These are phyloP conservation scores for Nycteola revayana DNA, from an alignment of 2,888 invertebrate genomes.

Conservation along the genomic window DNA sequence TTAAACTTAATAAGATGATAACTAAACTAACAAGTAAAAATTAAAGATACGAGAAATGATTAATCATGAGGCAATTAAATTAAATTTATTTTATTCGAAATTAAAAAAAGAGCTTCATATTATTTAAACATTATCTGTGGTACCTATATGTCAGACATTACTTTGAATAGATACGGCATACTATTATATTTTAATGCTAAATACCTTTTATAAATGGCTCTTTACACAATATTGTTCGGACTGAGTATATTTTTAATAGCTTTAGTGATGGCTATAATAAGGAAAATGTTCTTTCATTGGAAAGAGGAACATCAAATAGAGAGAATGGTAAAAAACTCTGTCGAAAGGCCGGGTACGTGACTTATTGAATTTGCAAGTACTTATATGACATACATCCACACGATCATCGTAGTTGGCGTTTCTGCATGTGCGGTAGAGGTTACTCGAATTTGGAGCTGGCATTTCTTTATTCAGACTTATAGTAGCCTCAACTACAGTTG, in stretches of 20 bases:
- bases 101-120: too few relatives aligned
- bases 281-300: slow-evolving; percentile 73
- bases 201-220: slow-evolving; percentile 50
- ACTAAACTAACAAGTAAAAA: too few relatives aligned
- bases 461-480: too few relatives aligned
- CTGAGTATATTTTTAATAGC: slow-evolving; percentile 74
- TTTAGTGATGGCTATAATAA: slow-evolving; percentile 66
- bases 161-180: too few relatives aligned
- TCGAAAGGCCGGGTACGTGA: slow-evolving; percentile 58
- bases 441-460: too few relatives aligned
- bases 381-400: not conserved
- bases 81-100: too few relatives aligned
- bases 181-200: slow-evolving; percentile 8
- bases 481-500: too few relatives aligned
- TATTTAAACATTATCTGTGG: too few relatives aligned
- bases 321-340: slow-evolving; percentile 36
- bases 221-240: slow-evolving; percentile 71
- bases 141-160: slow-evolving; percentile 7
- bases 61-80: too few relatives aligned
- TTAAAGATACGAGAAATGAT: too few relatives aligned
- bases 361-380: not conserved
- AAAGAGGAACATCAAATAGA: slow-evolving; percentile 68
- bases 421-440: not conserved
- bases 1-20: too few relatives aligned
- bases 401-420: not conserved